Percentiles rank a stretch among this genome's conserved stretches.
Evolutionary conservation across 2,888 invertebrate genomes (phyloP).

Genomic region (Amiota minor): DNA sequence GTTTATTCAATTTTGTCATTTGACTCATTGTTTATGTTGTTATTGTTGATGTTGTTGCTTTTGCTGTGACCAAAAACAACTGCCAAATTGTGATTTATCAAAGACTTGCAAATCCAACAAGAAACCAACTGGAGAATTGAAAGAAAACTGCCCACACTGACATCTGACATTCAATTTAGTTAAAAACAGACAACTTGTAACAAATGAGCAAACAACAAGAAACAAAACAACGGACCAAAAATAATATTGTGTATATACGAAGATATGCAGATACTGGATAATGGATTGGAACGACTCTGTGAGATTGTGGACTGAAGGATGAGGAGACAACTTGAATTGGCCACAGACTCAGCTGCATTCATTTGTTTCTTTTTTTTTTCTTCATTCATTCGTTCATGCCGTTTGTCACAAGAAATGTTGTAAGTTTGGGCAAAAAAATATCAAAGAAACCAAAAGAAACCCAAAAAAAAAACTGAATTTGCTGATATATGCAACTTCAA

Average conservation of each 20-base stretch:
- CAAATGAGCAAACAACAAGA: slow-evolving; percentile 46
- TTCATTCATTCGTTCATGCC: neutral
- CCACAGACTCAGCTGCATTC: neutral
- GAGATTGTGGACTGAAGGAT: neutral
- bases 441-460: neutral
- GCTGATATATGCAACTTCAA: slow-evolving; percentile 24
- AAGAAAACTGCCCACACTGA: slow-evolving; percentile 50
- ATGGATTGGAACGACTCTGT: too few species aligned
- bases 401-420: slow-evolving; percentile 7
- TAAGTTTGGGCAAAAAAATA: neutral
- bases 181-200: slow-evolving; percentile 44
- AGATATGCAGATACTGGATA: too few species aligned
- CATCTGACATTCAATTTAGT: slow-evolving; percentile 65
- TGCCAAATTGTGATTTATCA: slow-evolving; percentile 44
- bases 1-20: slow-evolving; percentile 2
- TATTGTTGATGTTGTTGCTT: neutral
- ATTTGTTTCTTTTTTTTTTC: neutral
- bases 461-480: slow-evolving; percentile 19
- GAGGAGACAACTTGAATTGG: neutral
- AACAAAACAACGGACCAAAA: slow-evolving; percentile 10
- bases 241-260: neutral
- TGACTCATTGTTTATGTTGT: too few species aligned
- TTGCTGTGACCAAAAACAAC: neutral
- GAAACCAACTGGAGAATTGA: neutral
- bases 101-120: slow-evolving; percentile 13